phyloP scores from a whole-genome alignment of 2,888 invertebrate genomes.

The Labia minor region DNA sequence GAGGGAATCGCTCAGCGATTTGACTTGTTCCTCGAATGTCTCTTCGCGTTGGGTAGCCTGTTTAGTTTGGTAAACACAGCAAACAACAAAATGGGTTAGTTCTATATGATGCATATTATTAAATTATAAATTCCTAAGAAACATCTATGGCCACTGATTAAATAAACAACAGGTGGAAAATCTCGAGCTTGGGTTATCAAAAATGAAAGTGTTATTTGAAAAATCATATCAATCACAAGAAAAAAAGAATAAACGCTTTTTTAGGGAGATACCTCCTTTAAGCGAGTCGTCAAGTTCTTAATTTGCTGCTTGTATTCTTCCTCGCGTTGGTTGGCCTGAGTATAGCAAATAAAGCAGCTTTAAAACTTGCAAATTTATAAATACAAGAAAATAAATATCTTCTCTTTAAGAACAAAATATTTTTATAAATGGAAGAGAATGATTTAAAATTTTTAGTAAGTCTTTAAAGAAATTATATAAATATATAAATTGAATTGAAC shows the following conservation, averaged over 20 bases:
- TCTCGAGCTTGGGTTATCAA: too few species aligned
- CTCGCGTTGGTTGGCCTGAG: constrained; percentile 95
- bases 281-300: constrained; percentile 95
- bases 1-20: constrained; percentile 76
- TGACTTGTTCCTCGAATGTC: constrained; percentile 81
- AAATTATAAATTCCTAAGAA: constrained; percentile 22
- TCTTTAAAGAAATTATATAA: too few species aligned
- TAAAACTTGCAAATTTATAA: background rate
- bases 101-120: background rate
- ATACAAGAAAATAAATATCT: background rate
- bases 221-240: too few species aligned
- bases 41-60: constrained; percentile 95
- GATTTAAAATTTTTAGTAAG: too few species aligned
- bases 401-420: too few species aligned
- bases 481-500: too few species aligned
- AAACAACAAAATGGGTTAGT: constrained; percentile 17
- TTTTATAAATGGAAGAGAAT: too few species aligned
- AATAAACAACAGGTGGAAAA: constrained; percentile 36
- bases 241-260: constrained; percentile 20
- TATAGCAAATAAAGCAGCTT: constrained; percentile 16
- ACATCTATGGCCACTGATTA: constrained; percentile 32
- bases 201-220: constrained; percentile 38
- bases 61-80: constrained; percentile 31
- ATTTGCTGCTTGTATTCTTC: constrained; percentile 99
- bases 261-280: constrained; percentile 82